Evolutionary conservation across 2,888 invertebrate genomes (phyloP).

Genomic region (Tupiocoris notatus): DNA sequence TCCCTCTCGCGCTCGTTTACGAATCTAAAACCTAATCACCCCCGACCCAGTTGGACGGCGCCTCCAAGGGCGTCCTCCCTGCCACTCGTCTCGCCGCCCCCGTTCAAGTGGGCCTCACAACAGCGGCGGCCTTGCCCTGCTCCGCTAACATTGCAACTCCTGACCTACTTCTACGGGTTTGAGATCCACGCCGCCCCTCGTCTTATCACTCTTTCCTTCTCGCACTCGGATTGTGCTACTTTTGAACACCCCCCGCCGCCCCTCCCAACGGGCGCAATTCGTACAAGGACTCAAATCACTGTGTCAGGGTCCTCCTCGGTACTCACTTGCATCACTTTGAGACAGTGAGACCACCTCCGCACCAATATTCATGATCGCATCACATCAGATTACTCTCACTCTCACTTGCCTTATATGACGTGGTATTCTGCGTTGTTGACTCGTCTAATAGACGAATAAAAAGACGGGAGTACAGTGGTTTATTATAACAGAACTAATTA

Average conservation of each 20-base stretch:
- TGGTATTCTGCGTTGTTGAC: no score
- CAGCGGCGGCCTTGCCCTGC: constrained; percentile 30
- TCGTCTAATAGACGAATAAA: no score
- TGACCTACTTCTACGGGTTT: no score
- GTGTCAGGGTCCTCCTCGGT: constrained; percentile 31
- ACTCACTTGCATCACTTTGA: constrained; percentile 31
- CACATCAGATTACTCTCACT: not conserved
- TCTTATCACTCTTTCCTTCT: not conserved
- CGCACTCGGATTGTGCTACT: constrained; percentile 18
- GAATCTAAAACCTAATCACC: not conserved
- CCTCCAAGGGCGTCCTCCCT: constrained; percentile 22
- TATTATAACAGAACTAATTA: no score
- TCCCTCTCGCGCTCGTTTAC: no score
- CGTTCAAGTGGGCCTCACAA: not conserved
- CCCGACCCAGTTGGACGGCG: constrained; percentile 30
- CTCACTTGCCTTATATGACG: constrained; percentile 7
- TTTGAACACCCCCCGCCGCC: constrained; percentile 15
- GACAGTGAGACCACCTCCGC: not conserved
- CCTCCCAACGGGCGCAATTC: constrained; percentile 7
- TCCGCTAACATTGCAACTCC: constrained; percentile 57
- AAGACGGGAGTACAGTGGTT: no score
- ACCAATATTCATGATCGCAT: not conserved
- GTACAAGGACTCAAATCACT: constrained; percentile 41
- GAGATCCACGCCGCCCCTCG: constrained; percentile 55
- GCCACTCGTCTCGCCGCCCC: not conserved